Evolutionary conservation across 1,140 invertebrate species (phyloP).

Genomic region (Diorhabda carinulata): DNA sequence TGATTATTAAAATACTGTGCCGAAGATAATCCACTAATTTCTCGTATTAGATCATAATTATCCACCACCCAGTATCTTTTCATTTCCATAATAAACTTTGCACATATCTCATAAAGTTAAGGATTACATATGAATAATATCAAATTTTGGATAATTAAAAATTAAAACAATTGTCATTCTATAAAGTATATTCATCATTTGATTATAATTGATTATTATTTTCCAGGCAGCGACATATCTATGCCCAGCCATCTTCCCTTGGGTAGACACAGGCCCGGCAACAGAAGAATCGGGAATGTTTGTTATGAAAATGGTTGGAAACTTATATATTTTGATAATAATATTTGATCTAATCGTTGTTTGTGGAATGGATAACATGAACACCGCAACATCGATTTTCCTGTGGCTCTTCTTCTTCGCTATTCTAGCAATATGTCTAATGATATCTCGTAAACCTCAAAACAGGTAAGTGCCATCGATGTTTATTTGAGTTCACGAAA

Average conservation of each 20-base stretch:
- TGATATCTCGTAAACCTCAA: conserved; percentile 86
- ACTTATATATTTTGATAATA: conserved; percentile 76
- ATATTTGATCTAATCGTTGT: conserved; percentile 81
- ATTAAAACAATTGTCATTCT: too few relatives aligned
- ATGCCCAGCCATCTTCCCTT: conserved; percentile 81
- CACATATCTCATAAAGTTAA: too few relatives aligned
- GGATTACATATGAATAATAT: too few relatives aligned
- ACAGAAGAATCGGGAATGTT: conserved; percentile 79
- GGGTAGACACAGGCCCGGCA: conserved; percentile 81
- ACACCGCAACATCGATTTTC: conserved; percentile 64
- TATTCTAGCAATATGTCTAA: conserved; percentile 72
- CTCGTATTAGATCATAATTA: too few relatives aligned
- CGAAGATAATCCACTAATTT: too few relatives aligned
- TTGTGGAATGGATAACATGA: conserved; percentile 67
- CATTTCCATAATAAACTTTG: too few relatives aligned
- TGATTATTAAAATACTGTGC: too few relatives aligned
- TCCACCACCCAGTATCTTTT: too few relatives aligned
- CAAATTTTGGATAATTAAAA: too few relatives aligned
- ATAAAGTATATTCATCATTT: too few relatives aligned
- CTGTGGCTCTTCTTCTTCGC: conserved; percentile 68
- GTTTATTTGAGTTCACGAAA: too few relatives aligned
- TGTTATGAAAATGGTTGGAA: conserved; percentile 82
- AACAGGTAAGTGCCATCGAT: conserved; percentile 64
- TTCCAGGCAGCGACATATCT: conserved; percentile 69
- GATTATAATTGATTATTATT: not conserved